A percentile compares a stretch with the other conserved stretches of the same genome.
These are phyloP conservation scores for Amphipoea lucens DNA, from an alignment of 2,888 invertebrate genomes.

Conservation along the genomic window DNA sequence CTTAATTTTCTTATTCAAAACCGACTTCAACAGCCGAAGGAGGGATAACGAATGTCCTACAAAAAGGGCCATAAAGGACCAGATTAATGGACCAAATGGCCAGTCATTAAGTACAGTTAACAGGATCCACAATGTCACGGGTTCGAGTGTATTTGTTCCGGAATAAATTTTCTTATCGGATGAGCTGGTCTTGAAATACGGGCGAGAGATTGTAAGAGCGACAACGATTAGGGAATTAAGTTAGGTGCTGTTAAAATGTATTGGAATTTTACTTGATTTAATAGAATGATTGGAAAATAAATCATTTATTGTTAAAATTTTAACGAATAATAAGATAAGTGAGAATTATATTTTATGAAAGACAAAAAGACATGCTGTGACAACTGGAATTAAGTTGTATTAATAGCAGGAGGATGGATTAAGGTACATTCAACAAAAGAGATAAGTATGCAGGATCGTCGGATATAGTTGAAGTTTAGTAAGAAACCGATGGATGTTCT, in stretches of 20 bases:
- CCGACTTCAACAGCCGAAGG: conserved; percentile 64
- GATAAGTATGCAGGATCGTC: no score
- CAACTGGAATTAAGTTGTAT: no score
- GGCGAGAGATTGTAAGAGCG: conserved; percentile 1
- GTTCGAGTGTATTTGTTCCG: conserved; percentile 73
- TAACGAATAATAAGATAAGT: not conserved
- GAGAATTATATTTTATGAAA: not conserved
- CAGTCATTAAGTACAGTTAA: conserved; percentile 81
- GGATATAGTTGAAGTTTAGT: no score
- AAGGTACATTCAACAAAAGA: no score
- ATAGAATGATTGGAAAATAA: not conserved
- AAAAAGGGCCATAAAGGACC: conserved; percentile 75
- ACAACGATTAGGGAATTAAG: not conserved
- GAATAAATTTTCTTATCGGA: conserved; percentile 78
- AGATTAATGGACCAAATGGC: conserved; percentile 80
- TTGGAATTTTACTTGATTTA: not conserved
- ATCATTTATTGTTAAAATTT: not conserved
- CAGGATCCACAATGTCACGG: conserved; percentile 75
- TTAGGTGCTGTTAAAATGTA: not conserved
- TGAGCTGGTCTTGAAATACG: conserved; percentile 64
- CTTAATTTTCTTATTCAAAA: conserved; percentile 70
- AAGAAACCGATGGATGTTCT: no score
- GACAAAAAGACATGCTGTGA: not conserved
- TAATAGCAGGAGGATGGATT: no score
- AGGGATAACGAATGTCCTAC: conserved; percentile 75